Evolutionary conservation across 2,888 invertebrate species (phyloP), one percentile per base, ranked within the genome.

Genomic region (Germaria angustata): DNA sequence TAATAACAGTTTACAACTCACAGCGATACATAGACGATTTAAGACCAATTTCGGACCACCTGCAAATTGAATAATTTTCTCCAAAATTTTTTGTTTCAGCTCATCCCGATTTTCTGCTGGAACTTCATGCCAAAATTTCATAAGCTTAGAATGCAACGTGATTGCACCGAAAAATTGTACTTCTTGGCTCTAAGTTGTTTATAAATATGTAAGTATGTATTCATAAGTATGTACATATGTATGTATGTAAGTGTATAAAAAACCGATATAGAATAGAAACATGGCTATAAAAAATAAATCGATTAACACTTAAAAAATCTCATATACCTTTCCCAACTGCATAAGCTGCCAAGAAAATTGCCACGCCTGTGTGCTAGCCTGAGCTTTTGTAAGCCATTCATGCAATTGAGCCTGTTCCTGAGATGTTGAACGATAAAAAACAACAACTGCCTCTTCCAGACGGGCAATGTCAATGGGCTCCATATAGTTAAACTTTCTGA

Each of bases 131-230:
- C 97, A 98, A 88, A 95, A 95, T 88, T 96, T 95, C 86, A 96
- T 94, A 65, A 98, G 93, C 91, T 98, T 98, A 0, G 95, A 94
- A 87, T 98, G 96, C 22, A 98, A 91, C 28, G 97, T 97, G 59
- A 96, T 96, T 4, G 98, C 98, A 72, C 96, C 98, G 92, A 97
- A 98, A 92, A 97, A 98, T 91, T 98, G 98, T 36, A 97, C 95
- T 92, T 98, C 98, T 84, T 95, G 94, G 73, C 94, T 93, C 97
- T 97, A 92, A 81, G 6, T 49, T 15, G 24, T 17, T 51, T 36
- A 39, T 0, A 51, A 39, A 13, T 53, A 53, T n/a, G 1, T 28
- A 55, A 49, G 5, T 28, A 15, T 28, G n/a, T 7, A 32, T 17
- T 5, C 24, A 55, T n/a, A n/a, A n/a, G 9, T n/a, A 24, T 2